Evolutionary conservation across 2,888 invertebrate genomes (phyloP), one percentile per base, ranked within the genome.

Genomic region (Aphrophora alni): DNA sequence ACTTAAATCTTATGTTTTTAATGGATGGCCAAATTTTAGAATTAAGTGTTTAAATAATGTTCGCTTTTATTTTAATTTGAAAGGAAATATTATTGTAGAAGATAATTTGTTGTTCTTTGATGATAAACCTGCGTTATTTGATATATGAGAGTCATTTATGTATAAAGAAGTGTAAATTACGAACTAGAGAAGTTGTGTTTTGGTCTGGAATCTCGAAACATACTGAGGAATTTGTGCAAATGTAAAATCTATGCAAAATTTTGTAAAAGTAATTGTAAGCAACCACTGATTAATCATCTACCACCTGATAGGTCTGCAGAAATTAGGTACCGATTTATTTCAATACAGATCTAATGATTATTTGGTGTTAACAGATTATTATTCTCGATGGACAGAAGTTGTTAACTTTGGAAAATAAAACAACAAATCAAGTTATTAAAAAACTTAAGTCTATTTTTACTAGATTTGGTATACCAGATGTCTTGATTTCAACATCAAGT

Each of bases 401-500:
- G 70, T 80, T n/a, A 33, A 81, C 72, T 17, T 27, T 84, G 3
- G 12, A 51, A 33, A 33, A 8, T 33, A 33, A 33, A 33, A 33
- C 76, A 27, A 77, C 84, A 33, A 83, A 83, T 26, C 38, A 38
- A 21, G 71, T 38, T 28, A 33, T 83, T 83, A 79, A 84, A 81
- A 70, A 71, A 21, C 33, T 33, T 33, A 33, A 33, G 33, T 33
- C 33, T 33, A 24, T 84, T 12, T 86, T 86, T 80, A 51, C 83
- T n/a, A 77, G 84, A 80, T 84, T 81, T 80, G 85, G 85, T 27
- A 82, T 83, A 26, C 83, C 84, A 17, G 85, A 85, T 26, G 78
- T 83, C 44, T 82, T 85, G 14, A 80, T 83, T 77, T 82, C 83
- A 85, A 85, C 78, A n/a, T n/a, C n/a, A n/a, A n/a, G n/a, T n/a